Base-by-base conservation (phyloP, 2,888 invertebrate genomes). In the Watsonalla cultraria region DNA sequence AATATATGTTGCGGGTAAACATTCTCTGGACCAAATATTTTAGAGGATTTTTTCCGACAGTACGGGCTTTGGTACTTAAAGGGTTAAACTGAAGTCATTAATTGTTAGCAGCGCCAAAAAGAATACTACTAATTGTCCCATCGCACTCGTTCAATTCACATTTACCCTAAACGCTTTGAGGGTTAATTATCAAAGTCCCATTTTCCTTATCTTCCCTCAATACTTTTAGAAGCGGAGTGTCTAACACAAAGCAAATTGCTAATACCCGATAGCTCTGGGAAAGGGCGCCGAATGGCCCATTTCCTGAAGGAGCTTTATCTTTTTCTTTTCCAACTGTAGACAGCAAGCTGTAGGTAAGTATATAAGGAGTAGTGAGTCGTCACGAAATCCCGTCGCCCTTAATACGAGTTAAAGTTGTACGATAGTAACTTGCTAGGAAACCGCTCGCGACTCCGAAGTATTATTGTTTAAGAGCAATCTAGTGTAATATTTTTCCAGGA, bases 171-270 rank as follows among this genome's bases (percentile, higher is more conserved):
- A 78, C 72, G 73, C 70, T 76, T 76, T 72, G 73, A 72, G 75
- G 69, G 81, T 76, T 84, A 83, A 83, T 83, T 83, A 82, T 79
- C 76, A 69, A 71, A 74, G 73, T 69, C 66, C 69, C 71, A 71
- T 74, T 77, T 80, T 71, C 74, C 78, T 78, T 79, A 77, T 76
- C 75, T 76, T 55, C 64, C 59, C 65, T 64, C 75, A 75, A 82
- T 79, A 81, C 82, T 81, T 81, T 79, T 72, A 72, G 75, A 65
- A 69, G 70, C 68, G 67, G 68, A 72, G 67, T 72, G 74, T 74
- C 76, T 76, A 78, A 79, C 78, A 84, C 82, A 86, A 83, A 84
- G 84, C 80, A 85, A 87, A 86, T 86, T 82, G 83, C 80, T 81
- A 83, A 82, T 82, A 81, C 82, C 74, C 82, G 76, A 85, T 84